Percentiles rank a stretch among this genome's conserved stretches.
Evolutionary conservation across 53 echinoderm and acorn worm genomes (phyloP).

Genomic region (Antedon mediterranea): DNA sequence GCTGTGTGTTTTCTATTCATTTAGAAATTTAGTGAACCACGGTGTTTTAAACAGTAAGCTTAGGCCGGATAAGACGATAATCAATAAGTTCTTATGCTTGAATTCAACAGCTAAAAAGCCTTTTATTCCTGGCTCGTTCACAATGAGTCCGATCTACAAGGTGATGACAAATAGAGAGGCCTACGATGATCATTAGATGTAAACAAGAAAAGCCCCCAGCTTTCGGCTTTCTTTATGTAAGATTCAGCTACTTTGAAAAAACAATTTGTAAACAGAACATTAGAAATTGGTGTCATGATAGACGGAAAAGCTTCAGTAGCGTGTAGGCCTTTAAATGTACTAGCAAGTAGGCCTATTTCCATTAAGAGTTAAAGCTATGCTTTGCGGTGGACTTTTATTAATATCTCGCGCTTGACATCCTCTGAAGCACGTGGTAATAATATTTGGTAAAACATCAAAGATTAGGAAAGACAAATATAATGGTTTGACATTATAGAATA

Average conservation of each 20-base stretch:
- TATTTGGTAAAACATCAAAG: too few relatives aligned
- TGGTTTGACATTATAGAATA: too few relatives aligned
- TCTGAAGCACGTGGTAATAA: too few relatives aligned
- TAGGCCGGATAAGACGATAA: background rate
- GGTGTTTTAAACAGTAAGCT: background rate
- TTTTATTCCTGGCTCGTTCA: background rate
- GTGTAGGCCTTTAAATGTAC: background rate
- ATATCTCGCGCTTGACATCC: too few relatives aligned
- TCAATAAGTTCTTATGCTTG: background rate
- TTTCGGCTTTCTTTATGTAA: background rate
- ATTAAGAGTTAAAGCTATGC: background rate
- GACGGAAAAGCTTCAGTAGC: background rate
- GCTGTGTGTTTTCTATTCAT: background rate
- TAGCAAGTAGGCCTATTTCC: background rate
- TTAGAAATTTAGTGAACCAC: background rate
- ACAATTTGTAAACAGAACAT: background rate
- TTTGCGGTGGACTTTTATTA: too few relatives aligned
- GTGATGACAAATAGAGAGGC: background rate
- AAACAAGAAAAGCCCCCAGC: background rate
- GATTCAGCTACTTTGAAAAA: background rate
- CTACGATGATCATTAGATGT: background rate
- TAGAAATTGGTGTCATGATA: background rate
- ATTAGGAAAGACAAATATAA: too few relatives aligned
- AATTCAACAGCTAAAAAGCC: background rate
- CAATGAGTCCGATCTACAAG: background rate